phyloP scores from a whole-genome alignment of 2,113 vertebrate species.

The Scalopus aquaticus region DNA sequence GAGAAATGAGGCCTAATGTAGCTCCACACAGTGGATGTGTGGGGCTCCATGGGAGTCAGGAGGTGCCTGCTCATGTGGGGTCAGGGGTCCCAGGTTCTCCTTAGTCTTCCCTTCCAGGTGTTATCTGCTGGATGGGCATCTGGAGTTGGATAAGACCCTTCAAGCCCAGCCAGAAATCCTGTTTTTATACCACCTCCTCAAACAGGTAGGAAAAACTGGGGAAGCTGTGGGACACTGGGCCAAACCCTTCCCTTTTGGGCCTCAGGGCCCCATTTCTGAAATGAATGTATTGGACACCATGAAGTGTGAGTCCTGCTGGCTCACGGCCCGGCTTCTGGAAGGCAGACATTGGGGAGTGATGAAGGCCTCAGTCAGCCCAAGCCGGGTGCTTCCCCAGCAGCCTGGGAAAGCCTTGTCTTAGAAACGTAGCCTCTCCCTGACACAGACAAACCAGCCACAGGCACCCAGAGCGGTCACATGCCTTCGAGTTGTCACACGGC shows the following conservation, averaged over 20 bases:
- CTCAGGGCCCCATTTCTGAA: background rate
- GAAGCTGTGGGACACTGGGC: background rate
- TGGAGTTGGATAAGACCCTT: background rate
- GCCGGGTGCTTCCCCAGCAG: background rate
- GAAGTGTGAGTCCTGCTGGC: no score
- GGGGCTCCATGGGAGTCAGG: background rate
- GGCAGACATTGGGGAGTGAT: background rate
- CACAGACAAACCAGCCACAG: background rate
- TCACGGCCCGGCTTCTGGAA: background rate
- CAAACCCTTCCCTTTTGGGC: background rate
- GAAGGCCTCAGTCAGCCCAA: background rate
- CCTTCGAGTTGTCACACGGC: background rate
- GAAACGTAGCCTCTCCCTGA: background rate
- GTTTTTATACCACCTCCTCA: background rate
- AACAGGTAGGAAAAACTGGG: background rate
- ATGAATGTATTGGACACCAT: background rate
- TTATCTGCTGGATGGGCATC: background rate
- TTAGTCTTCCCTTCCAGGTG: background rate
- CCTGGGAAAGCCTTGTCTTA: background rate
- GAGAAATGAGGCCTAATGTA: background rate
- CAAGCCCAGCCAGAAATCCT: background rate
- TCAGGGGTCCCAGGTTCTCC: background rate
- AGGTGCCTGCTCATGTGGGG: background rate
- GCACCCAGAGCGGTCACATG: background rate
- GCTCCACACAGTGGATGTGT: background rate